A percentile compares a stretch with the other conserved stretches of the same genome.
These are phyloP conservation scores for Dunckerocampus dactyliophorus DNA, from an alignment of 2,113 vertebrate genomes.

Conservation along the genomic window DNA sequence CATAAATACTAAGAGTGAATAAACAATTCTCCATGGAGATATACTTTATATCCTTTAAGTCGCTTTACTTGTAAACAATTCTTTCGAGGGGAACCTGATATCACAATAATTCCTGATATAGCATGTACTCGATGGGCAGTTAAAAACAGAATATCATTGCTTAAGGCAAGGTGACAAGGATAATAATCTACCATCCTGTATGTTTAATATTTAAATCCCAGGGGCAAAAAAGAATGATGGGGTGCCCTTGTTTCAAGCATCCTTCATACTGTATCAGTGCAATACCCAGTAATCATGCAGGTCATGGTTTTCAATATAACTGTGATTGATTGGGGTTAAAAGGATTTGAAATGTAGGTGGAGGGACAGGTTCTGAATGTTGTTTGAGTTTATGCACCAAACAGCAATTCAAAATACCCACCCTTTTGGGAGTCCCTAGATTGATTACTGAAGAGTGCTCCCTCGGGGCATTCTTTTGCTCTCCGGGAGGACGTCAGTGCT, in stretches of 20 bases:
- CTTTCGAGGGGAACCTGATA: constrained; percentile 55
- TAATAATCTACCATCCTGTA: constrained; percentile 83
- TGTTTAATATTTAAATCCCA: constrained; percentile 82
- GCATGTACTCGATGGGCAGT: constrained; percentile 79
- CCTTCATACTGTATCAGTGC: constrained; percentile 58
- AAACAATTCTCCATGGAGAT: background rate
- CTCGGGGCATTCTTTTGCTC: no score
- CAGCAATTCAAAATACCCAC: no score
- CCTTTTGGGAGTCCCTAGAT: no score
- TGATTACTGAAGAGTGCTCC: no score
- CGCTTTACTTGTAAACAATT: constrained; percentile 23
- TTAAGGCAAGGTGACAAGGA: constrained; percentile 85
- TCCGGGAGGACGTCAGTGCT: no score
- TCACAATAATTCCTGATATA: constrained; percentile 75
- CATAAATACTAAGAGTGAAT: constrained; percentile 3
- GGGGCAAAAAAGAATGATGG: constrained; percentile 61
- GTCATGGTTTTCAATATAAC: constrained; percentile 23
- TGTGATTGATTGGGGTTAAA: constrained; percentile 22
- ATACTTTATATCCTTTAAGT: constrained; percentile 19
- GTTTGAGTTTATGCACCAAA: no score
- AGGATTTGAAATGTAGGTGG: constrained; percentile 5
- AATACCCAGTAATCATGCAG: constrained; percentile 34
- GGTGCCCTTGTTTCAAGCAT: constrained; percentile 75
- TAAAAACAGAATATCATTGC: constrained; percentile 80
- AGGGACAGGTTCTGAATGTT: no score